These are phyloP conservation scores for Himalopsyche japonica DNA, from an alignment of 2,888 invertebrate genomes.

Conservation along the genomic window DNA sequence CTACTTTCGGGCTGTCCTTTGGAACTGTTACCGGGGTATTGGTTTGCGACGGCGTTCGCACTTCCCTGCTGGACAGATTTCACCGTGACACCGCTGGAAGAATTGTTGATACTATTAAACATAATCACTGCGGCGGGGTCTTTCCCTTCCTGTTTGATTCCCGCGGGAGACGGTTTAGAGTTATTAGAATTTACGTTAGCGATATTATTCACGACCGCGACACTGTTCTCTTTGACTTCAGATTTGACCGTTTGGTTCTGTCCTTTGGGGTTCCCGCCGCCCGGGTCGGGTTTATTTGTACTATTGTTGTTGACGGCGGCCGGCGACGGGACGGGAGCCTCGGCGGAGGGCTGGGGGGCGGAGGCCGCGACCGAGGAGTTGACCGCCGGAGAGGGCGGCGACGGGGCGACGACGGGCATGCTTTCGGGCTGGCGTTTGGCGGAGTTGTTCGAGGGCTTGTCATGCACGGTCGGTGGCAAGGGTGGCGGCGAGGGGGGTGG, in stretches of 20 bases:
- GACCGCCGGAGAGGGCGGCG: conserved; percentile 17
- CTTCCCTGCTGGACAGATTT: not conserved
- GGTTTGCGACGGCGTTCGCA: not conserved
- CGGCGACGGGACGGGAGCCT: not conserved
- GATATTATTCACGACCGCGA: not conserved
- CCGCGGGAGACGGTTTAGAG: not conserved
- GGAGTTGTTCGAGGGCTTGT: not conserved
- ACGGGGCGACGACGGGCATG: not conserved
- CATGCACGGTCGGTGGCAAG: conserved; percentile 9
- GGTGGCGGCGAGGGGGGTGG: conserved; percentile 37
- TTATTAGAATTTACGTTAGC: not conserved
- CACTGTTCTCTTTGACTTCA: not conserved
- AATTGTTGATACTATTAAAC: not conserved
- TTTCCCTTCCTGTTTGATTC: not conserved
- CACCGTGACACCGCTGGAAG: not conserved
- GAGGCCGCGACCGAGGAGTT: conserved; percentile 33
- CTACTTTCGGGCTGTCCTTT: conserved; percentile 12
- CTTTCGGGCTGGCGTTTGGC: conserved; percentile 7
- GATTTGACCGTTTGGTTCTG: not conserved
- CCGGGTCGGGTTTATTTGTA: not conserved
- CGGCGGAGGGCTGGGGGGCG: conserved; percentile 22
- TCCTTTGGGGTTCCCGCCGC: not conserved
- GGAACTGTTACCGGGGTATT: conserved; percentile 5
- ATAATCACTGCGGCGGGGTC: not conserved
- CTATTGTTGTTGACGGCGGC: not conserved